Evolutionary conservation across 1,140 invertebrate species (phyloP).

Genomic region (Elymnias hypermnestra): DNA sequence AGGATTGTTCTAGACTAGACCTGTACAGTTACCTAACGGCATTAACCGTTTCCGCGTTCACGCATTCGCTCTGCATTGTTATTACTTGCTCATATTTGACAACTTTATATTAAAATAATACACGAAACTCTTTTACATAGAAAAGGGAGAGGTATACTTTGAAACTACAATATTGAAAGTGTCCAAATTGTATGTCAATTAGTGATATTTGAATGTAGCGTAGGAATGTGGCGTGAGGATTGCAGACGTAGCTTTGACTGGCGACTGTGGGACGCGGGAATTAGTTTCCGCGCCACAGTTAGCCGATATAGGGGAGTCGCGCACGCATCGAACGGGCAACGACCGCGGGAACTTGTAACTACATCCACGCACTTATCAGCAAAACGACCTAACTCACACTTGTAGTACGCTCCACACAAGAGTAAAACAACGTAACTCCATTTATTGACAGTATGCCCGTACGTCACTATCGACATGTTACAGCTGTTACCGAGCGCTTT

Average conservation of each 20-base stretch:
- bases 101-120: slow-evolving; percentile 1
- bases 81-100: slow-evolving; percentile 41
- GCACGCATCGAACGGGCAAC: slow-evolving; percentile 61
- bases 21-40: slow-evolving; percentile 71
- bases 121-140: neutral
- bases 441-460: slow-evolving; percentile 12
- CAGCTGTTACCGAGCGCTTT: slow-evolving; percentile 39
- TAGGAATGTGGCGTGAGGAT: slow-evolving; percentile 10
- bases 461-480: slow-evolving; percentile 23
- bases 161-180: too few relatives aligned
- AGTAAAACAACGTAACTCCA: slow-evolving; percentile 38
- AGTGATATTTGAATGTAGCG: slow-evolving; percentile 6
- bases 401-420: neutral
- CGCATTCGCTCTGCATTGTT: slow-evolving; percentile 54
- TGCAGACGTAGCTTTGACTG: slow-evolving; percentile 14
- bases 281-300: slow-evolving; percentile 56
- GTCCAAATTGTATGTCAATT: too few relatives aligned
- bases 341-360: slow-evolving; percentile 73
- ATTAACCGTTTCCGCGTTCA: slow-evolving; percentile 63
- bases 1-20: slow-evolving; percentile 70
- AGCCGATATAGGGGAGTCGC: slow-evolving; percentile 59
- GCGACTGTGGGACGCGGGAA: slow-evolving; percentile 29
- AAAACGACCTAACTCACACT: slow-evolving; percentile 39
- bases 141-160: too few relatives aligned
- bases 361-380: slow-evolving; percentile 40